Percentiles rank a stretch among this genome's conserved stretches.
phyloP scores from a whole-genome alignment of 2,797 vertebrate genomes.

The Melanotaenia trifasciata region DNA sequence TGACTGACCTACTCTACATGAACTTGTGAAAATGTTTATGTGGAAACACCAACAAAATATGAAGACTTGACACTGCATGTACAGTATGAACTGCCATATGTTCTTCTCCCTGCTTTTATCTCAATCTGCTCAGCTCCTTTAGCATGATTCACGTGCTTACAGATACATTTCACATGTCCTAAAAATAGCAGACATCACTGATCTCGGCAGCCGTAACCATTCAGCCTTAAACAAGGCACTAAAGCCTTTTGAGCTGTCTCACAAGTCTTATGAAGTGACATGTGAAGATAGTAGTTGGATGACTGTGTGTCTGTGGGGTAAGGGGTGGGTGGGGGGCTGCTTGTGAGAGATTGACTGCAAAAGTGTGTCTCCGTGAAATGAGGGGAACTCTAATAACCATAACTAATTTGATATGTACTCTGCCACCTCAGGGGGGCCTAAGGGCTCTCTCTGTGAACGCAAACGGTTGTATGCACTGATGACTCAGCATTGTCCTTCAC shows the following conservation, averaged over 20 bases:
- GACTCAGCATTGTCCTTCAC: conserved; percentile 56
- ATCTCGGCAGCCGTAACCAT: conserved; percentile 58
- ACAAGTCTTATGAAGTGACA: conserved; percentile 45
- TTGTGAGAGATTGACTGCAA: conserved; percentile 12
- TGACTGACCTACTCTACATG: neutral
- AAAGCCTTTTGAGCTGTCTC: conserved; percentile 48
- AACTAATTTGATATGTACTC: conserved; percentile 62
- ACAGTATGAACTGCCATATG: conserved; percentile 2
- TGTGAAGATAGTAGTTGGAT: conserved; percentile 32
- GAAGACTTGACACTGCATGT: neutral
- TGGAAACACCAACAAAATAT: neutral
- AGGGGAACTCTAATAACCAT: conserved; percentile 41
- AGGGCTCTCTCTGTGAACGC: conserved; percentile 21
- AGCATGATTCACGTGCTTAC: conserved; percentile 38
- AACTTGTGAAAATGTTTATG: conserved; percentile 2
- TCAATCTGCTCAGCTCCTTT: conserved; percentile 30
- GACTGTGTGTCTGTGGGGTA: neutral
- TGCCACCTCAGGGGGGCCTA: conserved; percentile 27
- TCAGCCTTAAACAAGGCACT: conserved; percentile 49
- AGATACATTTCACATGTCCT: conserved; percentile 54
- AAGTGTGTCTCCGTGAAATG: conserved; percentile 33
- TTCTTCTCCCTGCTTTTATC: conserved; percentile 19
- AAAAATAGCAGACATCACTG: conserved; percentile 68
- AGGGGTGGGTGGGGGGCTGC: neutral
- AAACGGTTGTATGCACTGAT: conserved; percentile 6